Conservation (phyloP, 1,140 invertebrate genomes). For the Pararge aegeria region DNA sequence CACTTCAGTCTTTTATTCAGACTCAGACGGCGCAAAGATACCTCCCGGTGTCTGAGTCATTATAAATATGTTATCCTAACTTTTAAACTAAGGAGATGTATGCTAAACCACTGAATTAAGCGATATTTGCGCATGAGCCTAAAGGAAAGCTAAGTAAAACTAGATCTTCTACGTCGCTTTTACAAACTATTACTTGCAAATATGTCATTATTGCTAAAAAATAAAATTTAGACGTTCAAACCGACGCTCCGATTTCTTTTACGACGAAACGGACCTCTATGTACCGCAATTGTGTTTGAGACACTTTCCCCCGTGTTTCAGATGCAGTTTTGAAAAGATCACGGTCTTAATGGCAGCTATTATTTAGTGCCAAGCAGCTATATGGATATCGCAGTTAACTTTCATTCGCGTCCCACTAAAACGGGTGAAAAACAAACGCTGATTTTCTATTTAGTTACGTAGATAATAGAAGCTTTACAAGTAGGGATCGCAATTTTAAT, state of each 20-base stretch:
- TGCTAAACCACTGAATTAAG: not conserved
- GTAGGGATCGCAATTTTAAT: no score
- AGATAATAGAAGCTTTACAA: not conserved
- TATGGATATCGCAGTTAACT: no score
- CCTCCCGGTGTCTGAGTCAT: no score
- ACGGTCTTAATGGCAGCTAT: not conserved
- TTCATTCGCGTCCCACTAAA: no score
- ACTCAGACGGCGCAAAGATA: no score
- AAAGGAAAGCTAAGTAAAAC: conserved; percentile 3
- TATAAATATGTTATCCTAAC: no score
- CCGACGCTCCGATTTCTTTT: not conserved
- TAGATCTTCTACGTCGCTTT: not conserved
- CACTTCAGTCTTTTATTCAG: no score
- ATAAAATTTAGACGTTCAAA: conserved; percentile 1
- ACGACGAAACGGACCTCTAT: not conserved
- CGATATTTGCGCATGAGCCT: not conserved
- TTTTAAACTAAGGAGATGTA: no score
- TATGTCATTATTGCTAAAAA: conserved; percentile 1
- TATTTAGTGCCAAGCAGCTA: not conserved
- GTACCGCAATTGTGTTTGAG: not conserved
- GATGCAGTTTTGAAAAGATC: not conserved
- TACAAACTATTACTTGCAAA: conserved; percentile 10
- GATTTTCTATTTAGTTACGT: not conserved
- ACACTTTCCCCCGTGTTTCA: not conserved
- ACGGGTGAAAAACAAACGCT: no score